Conservation (phyloP, 2,113 vertebrate genomes). For the Agapornis roseicollis region DNA sequence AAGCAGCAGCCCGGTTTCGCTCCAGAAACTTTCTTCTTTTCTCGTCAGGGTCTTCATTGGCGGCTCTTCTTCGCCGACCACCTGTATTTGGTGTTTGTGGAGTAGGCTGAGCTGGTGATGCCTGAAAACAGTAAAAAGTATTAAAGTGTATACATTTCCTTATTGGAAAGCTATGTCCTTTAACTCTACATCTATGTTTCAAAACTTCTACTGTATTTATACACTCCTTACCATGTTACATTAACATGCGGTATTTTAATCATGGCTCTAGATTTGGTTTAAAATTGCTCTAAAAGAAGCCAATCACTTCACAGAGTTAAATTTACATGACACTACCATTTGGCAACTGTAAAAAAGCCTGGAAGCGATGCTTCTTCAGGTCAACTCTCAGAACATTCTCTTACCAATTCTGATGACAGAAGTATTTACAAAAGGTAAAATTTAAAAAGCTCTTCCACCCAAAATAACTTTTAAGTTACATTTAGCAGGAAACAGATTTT, state of each 20-base stretch:
- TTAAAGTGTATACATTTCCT: not conserved
- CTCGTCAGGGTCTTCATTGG: slow-evolving; percentile 95
- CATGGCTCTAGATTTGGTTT: not conserved
- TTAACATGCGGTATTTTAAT: not conserved
- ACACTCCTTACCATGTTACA: not conserved
- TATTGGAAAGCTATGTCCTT: not conserved
- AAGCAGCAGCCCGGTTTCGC: slow-evolving; percentile 93
- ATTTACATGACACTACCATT: not conserved
- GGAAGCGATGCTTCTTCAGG: not conserved
- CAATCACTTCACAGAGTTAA: not conserved
- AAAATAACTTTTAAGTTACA: not conserved
- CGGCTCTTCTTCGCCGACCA: slow-evolving; percentile 91
- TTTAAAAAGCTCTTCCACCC: not conserved
- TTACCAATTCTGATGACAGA: not conserved
- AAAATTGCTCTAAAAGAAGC: not conserved
- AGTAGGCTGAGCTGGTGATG: slow-evolving; percentile 87
- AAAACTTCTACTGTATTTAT: not conserved
- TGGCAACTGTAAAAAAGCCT: not conserved
- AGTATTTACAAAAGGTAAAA: not conserved
- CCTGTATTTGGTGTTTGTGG: slow-evolving; percentile 90
- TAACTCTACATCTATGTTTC: not conserved
- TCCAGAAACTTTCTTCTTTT: slow-evolving; percentile 97
- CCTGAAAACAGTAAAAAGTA: slow-evolving; percentile 68
- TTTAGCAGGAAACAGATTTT: not conserved
- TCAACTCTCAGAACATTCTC: not conserved